These are phyloP conservation scores for Mythimna ferrago DNA, from an alignment of 2,888 invertebrate species.

Conservation along the genomic window DNA sequence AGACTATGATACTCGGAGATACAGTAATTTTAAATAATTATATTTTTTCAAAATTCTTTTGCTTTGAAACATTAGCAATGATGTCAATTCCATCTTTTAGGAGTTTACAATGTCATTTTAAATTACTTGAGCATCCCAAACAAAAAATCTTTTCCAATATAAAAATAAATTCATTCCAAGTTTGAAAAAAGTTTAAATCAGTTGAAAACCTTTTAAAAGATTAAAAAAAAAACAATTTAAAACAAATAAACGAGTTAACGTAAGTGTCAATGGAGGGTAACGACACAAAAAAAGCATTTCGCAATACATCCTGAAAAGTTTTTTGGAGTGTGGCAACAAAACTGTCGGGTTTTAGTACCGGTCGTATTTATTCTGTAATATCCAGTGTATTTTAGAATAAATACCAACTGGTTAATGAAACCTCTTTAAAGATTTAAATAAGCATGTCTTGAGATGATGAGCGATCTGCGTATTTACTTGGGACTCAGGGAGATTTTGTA, in stretches of 20 bases:
- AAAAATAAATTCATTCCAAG: too few relatives aligned
- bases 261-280: slow-evolving; percentile 43
- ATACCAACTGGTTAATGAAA: too few relatives aligned
- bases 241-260: slow-evolving; percentile 53
- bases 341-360: not conserved
- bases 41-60: not conserved
- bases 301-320: slow-evolving; percentile 37
- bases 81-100: not conserved
- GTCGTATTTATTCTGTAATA: not conserved
- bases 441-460: too few relatives aligned
- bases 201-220: slow-evolving; percentile 9
- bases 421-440: too few relatives aligned
- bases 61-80: not conserved
- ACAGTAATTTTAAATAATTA: too few relatives aligned
- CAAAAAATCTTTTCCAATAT: not conserved
- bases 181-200: slow-evolving; percentile 7
- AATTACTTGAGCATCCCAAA: not conserved
- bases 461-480: too few relatives aligned
- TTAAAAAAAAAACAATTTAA: slow-evolving; percentile 33
- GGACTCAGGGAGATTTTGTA: too few relatives aligned
- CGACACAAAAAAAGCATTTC: slow-evolving; percentile 43
- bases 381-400: not conserved
- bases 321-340: slow-evolving; percentile 16
- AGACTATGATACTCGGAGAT: too few relatives aligned
- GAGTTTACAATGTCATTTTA: not conserved